Evolutionary conservation across 1,140 invertebrate species (phyloP).

Genomic region (Drosophila micromelanica): DNA sequence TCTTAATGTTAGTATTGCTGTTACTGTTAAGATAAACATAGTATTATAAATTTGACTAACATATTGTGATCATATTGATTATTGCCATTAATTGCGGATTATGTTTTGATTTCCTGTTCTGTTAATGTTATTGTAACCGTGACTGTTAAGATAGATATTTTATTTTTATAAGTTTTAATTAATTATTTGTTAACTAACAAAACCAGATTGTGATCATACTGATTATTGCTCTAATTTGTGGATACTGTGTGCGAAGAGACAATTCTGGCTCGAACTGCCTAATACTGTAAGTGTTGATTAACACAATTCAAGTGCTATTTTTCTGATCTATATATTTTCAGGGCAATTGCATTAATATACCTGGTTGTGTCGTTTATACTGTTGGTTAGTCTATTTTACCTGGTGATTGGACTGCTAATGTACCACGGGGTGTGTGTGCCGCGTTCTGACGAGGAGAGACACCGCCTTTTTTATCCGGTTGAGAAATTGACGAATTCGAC

Average conservation of each 20-base stretch:
- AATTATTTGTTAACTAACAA: too few species aligned
- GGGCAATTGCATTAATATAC: background rate
- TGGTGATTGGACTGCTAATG: conserved; percentile 1
- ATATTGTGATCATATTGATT: background rate
- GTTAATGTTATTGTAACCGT: too few species aligned
- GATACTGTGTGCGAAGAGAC: background rate
- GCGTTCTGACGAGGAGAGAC: background rate
- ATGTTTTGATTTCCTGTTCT: too few species aligned
- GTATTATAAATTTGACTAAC: too few species aligned
- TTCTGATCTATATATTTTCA: background rate
- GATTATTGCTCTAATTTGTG: background rate
- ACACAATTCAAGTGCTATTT: too few species aligned
- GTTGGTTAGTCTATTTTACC: background rate
- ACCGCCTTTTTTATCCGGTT: background rate
- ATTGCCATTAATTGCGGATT: background rate
- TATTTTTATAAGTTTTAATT: too few species aligned
- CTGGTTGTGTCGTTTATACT: background rate
- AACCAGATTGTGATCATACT: background rate
- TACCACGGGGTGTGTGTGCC: background rate
- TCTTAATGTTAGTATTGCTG: too few species aligned
- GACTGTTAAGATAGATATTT: too few species aligned
- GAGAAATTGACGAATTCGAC: background rate
- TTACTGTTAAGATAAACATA: too few species aligned
- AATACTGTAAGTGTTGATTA: background rate
- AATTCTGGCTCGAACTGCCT: background rate